A percentile compares a stretch with the other conserved stretches of the same genome.
phyloP scores from a whole-genome alignment of 1,140 invertebrate species.

The Megalopta genalis region DNA sequence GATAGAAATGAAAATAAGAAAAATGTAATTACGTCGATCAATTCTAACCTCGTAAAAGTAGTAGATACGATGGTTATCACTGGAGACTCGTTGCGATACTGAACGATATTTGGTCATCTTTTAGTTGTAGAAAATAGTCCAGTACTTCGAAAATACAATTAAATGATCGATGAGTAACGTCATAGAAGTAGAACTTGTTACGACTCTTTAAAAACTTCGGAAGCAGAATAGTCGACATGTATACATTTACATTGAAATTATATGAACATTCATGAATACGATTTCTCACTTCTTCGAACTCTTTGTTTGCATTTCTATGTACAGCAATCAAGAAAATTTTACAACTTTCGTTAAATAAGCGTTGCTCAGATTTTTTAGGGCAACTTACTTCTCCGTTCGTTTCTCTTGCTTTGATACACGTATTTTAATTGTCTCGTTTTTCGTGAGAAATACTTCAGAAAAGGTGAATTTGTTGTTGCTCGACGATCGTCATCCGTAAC shows the following conservation, averaged over 20 bases:
- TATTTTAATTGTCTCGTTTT: not conserved
- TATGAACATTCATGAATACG: not conserved
- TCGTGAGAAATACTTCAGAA: slow-evolving; percentile 19
- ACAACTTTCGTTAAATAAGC: slow-evolving; percentile 18
- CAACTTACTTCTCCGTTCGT: slow-evolving; percentile 26
- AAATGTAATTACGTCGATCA: slow-evolving; percentile 35
- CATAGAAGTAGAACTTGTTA: slow-evolving; percentile 9
- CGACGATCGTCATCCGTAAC: not conserved
- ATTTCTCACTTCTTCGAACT: not conserved
- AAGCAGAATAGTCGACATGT: slow-evolving; percentile 24
- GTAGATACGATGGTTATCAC: slow-evolving; percentile 36
- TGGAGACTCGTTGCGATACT: slow-evolving; percentile 28
- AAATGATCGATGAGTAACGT: slow-evolving; percentile 29
- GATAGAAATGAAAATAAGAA: slow-evolving; percentile 2
- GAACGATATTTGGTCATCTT: slow-evolving; percentile 47
- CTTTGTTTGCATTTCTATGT: slow-evolving; percentile 9
- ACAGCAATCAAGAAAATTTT: not conserved
- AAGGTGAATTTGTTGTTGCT: slow-evolving; percentile 6
- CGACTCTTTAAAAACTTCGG: slow-evolving; percentile 16
- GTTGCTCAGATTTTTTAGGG: not conserved
- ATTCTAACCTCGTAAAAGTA: slow-evolving; percentile 44
- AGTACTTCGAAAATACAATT: slow-evolving; percentile 27
- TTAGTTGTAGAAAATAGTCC: slow-evolving; percentile 30
- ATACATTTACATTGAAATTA: slow-evolving; percentile 2
- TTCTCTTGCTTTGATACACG: not conserved